Conservation (phyloP, 2,888 invertebrate genomes). For the Xestia rhomboidea region DNA sequence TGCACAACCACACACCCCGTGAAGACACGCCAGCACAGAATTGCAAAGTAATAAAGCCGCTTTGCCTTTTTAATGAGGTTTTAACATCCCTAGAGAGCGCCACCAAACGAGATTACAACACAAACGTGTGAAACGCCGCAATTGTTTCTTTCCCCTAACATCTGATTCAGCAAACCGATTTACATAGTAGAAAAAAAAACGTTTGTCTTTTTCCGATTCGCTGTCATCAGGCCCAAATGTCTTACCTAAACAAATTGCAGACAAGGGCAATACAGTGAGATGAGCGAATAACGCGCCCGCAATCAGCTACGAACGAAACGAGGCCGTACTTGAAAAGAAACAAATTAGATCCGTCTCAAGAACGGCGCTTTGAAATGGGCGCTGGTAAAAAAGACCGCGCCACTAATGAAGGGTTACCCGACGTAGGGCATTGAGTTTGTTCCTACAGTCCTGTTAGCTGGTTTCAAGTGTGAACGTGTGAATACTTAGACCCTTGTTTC, state of each 20-base stretch:
- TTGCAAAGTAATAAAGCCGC: conserved; percentile 68
- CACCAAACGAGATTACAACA: conserved; percentile 71
- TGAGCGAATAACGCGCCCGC: conserved; percentile 81
- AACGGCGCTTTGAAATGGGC: conserved; percentile 83
- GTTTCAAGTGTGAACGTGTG: conserved; percentile 49
- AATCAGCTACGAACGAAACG: conserved; percentile 82
- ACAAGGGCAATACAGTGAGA: conserved; percentile 76
- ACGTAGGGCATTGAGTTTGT: conserved; percentile 60
- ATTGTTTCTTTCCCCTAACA: conserved; percentile 55
- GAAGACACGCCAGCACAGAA: conserved; percentile 72
- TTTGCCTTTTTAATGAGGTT: conserved; percentile 79
- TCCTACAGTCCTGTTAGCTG: conserved; percentile 48
- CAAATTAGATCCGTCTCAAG: conserved; percentile 89
- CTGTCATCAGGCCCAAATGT: conserved; percentile 71
- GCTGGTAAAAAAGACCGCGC: conserved; percentile 79
- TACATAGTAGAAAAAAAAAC: conserved; percentile 51
- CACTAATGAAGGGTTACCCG: conserved; percentile 86
- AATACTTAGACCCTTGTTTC: conserved; percentile 58
- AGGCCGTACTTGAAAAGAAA: conserved; percentile 86
- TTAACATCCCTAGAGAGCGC: conserved; percentile 62
- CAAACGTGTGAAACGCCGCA: conserved; percentile 62
- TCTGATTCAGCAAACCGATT: conserved; percentile 62
- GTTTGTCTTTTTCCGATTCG: conserved; percentile 61
- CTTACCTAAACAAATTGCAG: conserved; percentile 81
- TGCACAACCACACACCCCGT: conserved; percentile 62